phyloP scores from a whole-genome alignment of 2,113 vertebrate genomes.

The Odocoileus virginianus region DNA sequence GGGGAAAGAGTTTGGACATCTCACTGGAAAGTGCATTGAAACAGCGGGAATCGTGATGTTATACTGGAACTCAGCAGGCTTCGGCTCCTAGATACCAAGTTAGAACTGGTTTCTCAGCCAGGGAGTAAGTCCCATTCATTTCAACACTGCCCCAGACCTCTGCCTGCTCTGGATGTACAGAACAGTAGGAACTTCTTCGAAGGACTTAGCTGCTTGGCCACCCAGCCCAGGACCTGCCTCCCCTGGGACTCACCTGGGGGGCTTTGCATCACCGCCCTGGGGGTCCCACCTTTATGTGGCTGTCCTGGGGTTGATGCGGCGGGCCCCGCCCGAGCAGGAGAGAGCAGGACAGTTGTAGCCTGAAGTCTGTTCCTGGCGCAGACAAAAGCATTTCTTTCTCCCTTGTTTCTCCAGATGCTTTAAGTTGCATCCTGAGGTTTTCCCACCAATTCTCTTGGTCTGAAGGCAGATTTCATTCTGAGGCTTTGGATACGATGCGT shows the following conservation, averaged over 20 bases:
- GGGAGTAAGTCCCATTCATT: slow-evolving; percentile 57
- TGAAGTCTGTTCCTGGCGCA: slow-evolving; percentile 67
- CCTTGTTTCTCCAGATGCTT: slow-evolving; percentile 72
- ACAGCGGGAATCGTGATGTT: slow-evolving; percentile 29
- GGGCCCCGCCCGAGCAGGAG: slow-evolving; percentile 57
- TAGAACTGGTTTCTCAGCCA: slow-evolving; percentile 50
- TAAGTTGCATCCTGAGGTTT: slow-evolving; percentile 76
- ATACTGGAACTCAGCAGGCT: slow-evolving; percentile 32
- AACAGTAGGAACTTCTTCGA: slow-evolving; percentile 52
- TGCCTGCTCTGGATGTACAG: slow-evolving; percentile 27
- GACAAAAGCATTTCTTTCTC: slow-evolving; percentile 66
- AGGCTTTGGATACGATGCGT: slow-evolving; percentile 60
- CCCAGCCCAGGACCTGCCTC: slow-evolving; percentile 56
- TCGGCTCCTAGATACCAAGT: slow-evolving; percentile 67
- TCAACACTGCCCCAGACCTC: slow-evolving; percentile 28
- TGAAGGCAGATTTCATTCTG: slow-evolving; percentile 66
- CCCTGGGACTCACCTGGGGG: slow-evolving; percentile 59
- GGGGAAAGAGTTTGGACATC: slow-evolving; percentile 76
- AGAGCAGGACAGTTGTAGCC: slow-evolving; percentile 66
- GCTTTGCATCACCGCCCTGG: slow-evolving; percentile 49
- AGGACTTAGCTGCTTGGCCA: slow-evolving; percentile 55
- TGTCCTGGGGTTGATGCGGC: slow-evolving; percentile 57
- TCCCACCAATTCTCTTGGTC: slow-evolving; percentile 64
- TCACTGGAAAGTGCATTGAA: slow-evolving; percentile 71
- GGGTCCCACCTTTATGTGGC: not conserved